Conservation (phyloP, 2,113 vertebrate species). For the Hystrix cristata region DNA sequence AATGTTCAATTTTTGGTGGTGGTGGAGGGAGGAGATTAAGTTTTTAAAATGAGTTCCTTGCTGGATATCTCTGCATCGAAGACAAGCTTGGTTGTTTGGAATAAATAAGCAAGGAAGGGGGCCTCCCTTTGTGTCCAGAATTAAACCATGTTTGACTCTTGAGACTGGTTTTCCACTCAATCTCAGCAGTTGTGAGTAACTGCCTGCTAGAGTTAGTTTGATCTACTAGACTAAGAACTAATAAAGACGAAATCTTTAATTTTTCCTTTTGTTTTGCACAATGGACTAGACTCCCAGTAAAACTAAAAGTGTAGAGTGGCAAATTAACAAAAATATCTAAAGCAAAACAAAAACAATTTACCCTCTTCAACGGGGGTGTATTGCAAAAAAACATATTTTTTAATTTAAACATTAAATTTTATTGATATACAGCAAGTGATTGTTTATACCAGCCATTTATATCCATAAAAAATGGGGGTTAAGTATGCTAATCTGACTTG, state of each 20-base stretch:
- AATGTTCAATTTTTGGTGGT: neutral
- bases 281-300: neutral
- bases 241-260: conserved; percentile 13
- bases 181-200: neutral
- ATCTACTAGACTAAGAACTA: neutral
- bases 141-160: neutral
- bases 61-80: neutral
- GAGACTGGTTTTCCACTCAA: neutral
- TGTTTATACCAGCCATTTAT: neutral
- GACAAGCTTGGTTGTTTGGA: neutral
- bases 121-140: neutral
- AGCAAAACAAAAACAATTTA: neutral
- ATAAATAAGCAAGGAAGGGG: neutral
- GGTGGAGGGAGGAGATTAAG: neutral
- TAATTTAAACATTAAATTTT: conserved; percentile 16
- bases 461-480: neutral
- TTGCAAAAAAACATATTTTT: neutral
- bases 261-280: conserved; percentile 39
- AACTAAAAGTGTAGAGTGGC: neutral
- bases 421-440: neutral
- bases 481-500: neutral
- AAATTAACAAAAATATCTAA: conserved; percentile 23
- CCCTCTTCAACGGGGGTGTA: neutral
- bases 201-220: neutral
- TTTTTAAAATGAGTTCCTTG: neutral